A percentile compares a stretch with the other conserved stretches of the same genome.
These are phyloP conservation scores for Belonocnema kinseyi DNA, from an alignment of 1,140 invertebrate genomes.

Conservation along the genomic window DNA sequence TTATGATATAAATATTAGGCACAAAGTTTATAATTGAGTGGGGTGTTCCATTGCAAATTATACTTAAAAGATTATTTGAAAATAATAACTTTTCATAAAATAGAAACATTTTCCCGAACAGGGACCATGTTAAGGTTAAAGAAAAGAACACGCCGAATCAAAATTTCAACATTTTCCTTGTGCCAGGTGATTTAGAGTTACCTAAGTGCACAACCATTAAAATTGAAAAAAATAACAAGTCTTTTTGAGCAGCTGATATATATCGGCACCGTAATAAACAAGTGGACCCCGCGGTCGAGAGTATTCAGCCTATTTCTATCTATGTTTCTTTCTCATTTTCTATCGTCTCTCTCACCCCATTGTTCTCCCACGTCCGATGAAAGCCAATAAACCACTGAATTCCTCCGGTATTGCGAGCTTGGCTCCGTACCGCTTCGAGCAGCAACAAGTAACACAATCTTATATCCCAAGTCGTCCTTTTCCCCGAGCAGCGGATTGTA, in stretches of 20 bases:
- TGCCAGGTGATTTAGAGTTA: constrained; percentile 53
- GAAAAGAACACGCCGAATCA: background rate
- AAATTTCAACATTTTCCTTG: constrained; percentile 40
- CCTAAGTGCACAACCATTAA: constrained; percentile 52
- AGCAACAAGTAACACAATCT: constrained; percentile 71
- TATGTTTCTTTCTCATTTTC: constrained; percentile 40
- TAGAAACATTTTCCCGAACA: too few species aligned
- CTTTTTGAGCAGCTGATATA: constrained; percentile 69
- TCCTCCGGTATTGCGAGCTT: constrained; percentile 67
- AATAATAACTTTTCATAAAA: too few species aligned
- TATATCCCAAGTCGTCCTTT: constrained; percentile 63
- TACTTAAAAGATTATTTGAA: too few species aligned
- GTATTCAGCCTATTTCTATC: constrained; percentile 46
- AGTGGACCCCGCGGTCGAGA: constrained; percentile 64
- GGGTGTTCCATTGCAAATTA: too few species aligned
- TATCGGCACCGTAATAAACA: constrained; percentile 69
- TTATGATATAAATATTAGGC: too few species aligned
- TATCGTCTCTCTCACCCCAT: constrained; percentile 57
- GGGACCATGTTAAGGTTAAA: too few species aligned
- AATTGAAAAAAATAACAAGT: constrained; percentile 68
- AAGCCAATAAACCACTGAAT: constrained; percentile 75
- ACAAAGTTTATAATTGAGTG: too few species aligned
- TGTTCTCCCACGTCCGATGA: constrained; percentile 70
- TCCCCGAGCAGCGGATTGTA: constrained; percentile 47
- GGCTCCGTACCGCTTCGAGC: constrained; percentile 54